Conservation (phyloP, 2,113 vertebrate species). For the Nibea albiflora region DNA sequence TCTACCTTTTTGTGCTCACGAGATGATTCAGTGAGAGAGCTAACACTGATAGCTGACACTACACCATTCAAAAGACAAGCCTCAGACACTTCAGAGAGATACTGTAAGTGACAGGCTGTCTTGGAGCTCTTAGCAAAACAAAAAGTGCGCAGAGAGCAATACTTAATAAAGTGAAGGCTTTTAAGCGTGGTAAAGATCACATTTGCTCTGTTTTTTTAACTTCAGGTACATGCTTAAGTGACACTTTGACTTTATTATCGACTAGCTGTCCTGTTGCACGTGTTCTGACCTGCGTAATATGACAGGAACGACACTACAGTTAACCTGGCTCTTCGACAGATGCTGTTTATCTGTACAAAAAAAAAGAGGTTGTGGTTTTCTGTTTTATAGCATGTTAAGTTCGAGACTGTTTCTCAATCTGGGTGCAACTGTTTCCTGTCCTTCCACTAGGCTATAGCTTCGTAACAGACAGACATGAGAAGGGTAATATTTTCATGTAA, state of each 20-base stretch:
- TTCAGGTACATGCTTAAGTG: neutral
- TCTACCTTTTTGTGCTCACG: neutral
- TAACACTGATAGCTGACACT: constrained; percentile 13
- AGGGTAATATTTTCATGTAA: no score
- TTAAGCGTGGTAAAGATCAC: neutral
- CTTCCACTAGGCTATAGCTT: no score
- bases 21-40: constrained; percentile 14
- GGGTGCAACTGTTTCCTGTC: no score
- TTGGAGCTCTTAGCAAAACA: neutral
- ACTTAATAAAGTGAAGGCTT: neutral
- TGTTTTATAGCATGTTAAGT: no score
- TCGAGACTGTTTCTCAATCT: neutral
- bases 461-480: no score
- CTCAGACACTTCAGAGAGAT: neutral
- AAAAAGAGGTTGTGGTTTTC: no score
- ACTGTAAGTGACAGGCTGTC: neutral
- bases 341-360: no score
- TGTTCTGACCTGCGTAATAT: neutral
- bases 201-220: neutral
- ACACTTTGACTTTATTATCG: neutral
- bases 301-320: neutral
- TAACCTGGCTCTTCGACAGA: neutral
- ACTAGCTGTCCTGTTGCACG: neutral
- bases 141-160: neutral
- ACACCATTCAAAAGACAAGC: neutral